Evolutionary conservation across 2,113 vertebrate species (phyloP), one percentile per base, ranked within the genome.

Genomic region (Cervus canadensis): DNA sequence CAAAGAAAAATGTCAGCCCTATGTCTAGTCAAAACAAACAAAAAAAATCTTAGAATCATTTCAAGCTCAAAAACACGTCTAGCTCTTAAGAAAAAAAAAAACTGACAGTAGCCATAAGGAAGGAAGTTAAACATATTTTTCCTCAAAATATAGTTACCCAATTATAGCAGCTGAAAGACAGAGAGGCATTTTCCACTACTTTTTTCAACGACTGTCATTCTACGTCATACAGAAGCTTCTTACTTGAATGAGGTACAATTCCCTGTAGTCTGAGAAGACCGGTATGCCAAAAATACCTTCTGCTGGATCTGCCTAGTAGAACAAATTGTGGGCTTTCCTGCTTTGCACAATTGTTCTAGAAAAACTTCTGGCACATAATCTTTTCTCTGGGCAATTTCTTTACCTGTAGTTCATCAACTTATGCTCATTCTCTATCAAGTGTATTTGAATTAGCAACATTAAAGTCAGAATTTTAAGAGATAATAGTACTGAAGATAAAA

Each of bases 181-280:
- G 97, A 97, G 96, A 97, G 62, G 85, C 94, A 96, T 98, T 98
- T 98, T 98, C 54, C 85, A 95, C 95, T 97, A 97, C n/a, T 62
- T 94, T 89, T 95, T 97, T 98, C 97, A 95, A 78, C 62, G 48
- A 97, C 64, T 97, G 87, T 90, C 95, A 97, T 93, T 93, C 81
- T 84, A 91, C 74, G 83, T 97, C 97, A 97, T 50, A 8, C 62
- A 87, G 96, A 97, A 96, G 94, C 97, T 97, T 98, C 98, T 97
- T 78, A 84, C 94, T 98, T 86, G 95, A 97, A 92, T 96, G 93
- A 96, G 97, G 97, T 96, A 50, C 81, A 83, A 28, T 96, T 88
- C 95, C 87, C 96, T 83, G 64, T 59, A 97, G 95, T 89, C 83
- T 84, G 79, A 94, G 94, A 71, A 64, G 16, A 96, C 62, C 74